Percentiles rank a stretch among this genome's conserved stretches.
These are phyloP conservation scores for Ammospiza maritima DNA, from an alignment of 2,797 vertebrate species.

Conservation along the genomic window DNA sequence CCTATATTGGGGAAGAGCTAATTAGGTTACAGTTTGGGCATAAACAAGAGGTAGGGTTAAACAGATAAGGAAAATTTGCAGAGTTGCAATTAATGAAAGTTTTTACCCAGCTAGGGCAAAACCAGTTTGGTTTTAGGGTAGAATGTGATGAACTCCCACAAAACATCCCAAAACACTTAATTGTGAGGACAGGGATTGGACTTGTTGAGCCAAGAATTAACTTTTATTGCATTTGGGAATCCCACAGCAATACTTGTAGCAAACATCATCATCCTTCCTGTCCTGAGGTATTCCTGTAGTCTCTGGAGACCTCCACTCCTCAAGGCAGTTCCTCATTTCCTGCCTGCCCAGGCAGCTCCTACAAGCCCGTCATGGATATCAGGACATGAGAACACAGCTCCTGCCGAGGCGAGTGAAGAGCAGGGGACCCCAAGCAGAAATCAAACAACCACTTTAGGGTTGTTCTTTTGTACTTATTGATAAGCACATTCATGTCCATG, in stretches of 20 bases:
- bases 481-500: background rate
- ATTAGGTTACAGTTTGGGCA: background rate
- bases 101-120: background rate
- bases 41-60: background rate
- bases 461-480: background rate
- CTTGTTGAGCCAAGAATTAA: background rate
- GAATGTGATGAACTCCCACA: background rate
- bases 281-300: background rate
- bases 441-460: background rate
- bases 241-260: background rate
- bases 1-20: background rate
- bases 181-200: background rate
- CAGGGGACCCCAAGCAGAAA: background rate
- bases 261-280: background rate
- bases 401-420: background rate
- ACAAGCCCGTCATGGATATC: background rate
- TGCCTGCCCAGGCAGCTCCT: background rate
- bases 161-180: background rate
- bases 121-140: background rate
- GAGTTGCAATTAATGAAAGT: background rate
- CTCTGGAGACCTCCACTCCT: background rate
- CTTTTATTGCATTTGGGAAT: background rate
- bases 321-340: background rate
- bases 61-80: background rate
- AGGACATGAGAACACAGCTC: background rate